A percentile compares a stretch with the other conserved stretches of the same genome.
These are phyloP conservation scores for Sphaeramia orbicularis DNA, from an alignment of 2,797 vertebrate species.

Conservation along the genomic window DNA sequence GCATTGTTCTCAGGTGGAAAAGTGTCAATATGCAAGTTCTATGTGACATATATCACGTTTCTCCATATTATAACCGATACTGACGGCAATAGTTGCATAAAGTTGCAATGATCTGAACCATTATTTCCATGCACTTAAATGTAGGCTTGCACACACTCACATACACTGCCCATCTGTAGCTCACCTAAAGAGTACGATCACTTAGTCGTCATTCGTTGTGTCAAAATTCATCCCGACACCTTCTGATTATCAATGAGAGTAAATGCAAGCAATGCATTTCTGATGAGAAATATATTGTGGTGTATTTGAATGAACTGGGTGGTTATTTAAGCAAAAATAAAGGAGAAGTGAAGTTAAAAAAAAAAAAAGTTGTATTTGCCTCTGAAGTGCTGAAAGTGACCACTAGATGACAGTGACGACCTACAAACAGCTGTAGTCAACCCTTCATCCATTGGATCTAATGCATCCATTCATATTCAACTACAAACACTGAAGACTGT, in stretches of 20 bases:
- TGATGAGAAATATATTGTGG: slow-evolving; percentile 8
- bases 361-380: neutral
- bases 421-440: slow-evolving; percentile 1
- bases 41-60: slow-evolving; percentile 45
- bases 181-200: slow-evolving; percentile 13
- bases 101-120: slow-evolving; percentile 50
- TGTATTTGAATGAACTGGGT: slow-evolving; percentile 36
- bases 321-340: slow-evolving; percentile 40
- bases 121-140: slow-evolving; percentile 15
- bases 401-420: slow-evolving; percentile 70
- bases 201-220: slow-evolving; percentile 14
- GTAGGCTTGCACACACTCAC: slow-evolving; percentile 1
- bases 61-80: slow-evolving; percentile 36
- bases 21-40: slow-evolving; percentile 69
- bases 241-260: slow-evolving; percentile 4
- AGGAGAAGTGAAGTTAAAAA: slow-evolving; percentile 35
- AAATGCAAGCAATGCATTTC: slow-evolving; percentile 23
- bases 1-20: slow-evolving; percentile 59
- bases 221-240: slow-evolving; percentile 16
- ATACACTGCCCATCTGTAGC: slow-evolving; percentile 14
- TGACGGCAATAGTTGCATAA: slow-evolving; percentile 72
- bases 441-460: too few species aligned
- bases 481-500: neutral
- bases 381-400: slow-evolving; percentile 17
- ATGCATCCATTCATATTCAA: neutral